A percentile compares a stretch with the other conserved stretches of the same genome.
Evolutionary conservation across 2,797 vertebrate species (phyloP).

Genomic region (Pseudomugil tenellus): DNA sequence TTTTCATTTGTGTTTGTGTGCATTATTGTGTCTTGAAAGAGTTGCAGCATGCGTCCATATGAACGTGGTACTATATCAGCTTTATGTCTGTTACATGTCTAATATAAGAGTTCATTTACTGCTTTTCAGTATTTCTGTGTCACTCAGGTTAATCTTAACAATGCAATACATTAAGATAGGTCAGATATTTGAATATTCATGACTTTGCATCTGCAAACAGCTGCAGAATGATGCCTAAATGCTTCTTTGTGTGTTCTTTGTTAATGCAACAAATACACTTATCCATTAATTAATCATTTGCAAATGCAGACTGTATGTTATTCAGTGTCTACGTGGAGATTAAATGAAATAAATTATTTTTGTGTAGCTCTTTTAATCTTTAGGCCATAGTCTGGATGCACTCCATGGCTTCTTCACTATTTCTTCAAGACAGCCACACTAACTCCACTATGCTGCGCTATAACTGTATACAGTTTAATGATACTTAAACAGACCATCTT

Average conservation of each 20-base stretch:
- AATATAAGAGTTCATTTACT: conserved; percentile 28
- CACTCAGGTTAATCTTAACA: conserved; percentile 19
- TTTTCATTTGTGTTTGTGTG: conserved; percentile 47
- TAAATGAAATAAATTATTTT: conserved; percentile 42
- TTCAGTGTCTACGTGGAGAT: conserved; percentile 53
- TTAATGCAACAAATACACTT: conserved; percentile 25
- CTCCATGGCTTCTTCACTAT: conserved; percentile 27
- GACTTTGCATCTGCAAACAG: conserved; percentile 30
- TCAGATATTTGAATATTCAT: conserved; percentile 35
- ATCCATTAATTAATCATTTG: conserved; percentile 42
- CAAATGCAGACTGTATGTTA: conserved; percentile 39
- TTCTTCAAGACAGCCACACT: conserved; percentile 13
- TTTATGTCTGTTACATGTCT: conserved; percentile 8
- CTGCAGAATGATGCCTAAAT: conserved; percentile 13
- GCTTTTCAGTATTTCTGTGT: conserved; percentile 16
- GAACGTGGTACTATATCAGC: conserved; percentile 16
- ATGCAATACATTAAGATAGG: conserved; percentile 16
- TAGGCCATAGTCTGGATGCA: conserved; percentile 31
- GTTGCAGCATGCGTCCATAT: conserved; percentile 6
- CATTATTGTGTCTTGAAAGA: conserved; percentile 4
- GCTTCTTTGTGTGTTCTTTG: conserved; percentile 14
- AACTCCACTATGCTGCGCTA: conserved; percentile 19
- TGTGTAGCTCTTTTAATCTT: conserved; percentile 41
- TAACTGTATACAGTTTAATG: conserved; percentile 33
- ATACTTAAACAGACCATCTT: conserved; percentile 37